These are phyloP conservation scores for Temnothorax rugatulus DNA, from an alignment of 2,888 invertebrate species.

Conservation along the genomic window DNA sequence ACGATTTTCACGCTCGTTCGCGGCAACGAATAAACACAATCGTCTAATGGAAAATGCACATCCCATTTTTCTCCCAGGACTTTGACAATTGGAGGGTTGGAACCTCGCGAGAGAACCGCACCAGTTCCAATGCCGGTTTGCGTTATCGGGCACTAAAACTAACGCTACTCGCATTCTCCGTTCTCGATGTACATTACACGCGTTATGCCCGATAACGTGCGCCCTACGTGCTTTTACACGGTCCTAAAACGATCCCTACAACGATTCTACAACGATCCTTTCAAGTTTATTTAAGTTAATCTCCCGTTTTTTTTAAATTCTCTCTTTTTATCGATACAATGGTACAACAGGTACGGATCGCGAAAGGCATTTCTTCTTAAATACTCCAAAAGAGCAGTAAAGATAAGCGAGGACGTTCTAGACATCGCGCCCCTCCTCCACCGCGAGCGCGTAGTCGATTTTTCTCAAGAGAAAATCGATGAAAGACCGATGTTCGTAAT, in stretches of 20 bases:
- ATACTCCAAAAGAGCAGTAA: slow-evolving; percentile 69
- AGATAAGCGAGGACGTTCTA: slow-evolving; percentile 41
- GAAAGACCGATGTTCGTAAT: slow-evolving; percentile 15
- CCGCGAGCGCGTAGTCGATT: slow-evolving; percentile 2
- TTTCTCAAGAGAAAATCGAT: slow-evolving; percentile 10
- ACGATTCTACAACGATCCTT: not conserved
- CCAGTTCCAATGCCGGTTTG: not conserved
- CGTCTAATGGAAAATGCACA: not conserved
- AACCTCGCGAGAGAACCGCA: not conserved
- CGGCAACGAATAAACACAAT: not conserved
- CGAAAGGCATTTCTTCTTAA: slow-evolving; percentile 77
- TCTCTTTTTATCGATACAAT: slow-evolving; percentile 41
- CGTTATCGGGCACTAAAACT: slow-evolving; percentile 29
- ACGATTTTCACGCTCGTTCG: not conserved
- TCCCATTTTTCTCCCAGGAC: not conserved
- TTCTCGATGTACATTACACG: slow-evolving; percentile 20
- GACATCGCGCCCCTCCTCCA: slow-evolving; percentile 15
- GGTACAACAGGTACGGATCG: slow-evolving; percentile 68
- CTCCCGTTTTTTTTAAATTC: slow-evolving; percentile 34
- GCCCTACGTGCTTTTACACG: slow-evolving; percentile 3
- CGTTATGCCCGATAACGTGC: slow-evolving; percentile 5
- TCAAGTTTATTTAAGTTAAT: not conserved
- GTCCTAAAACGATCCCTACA: slow-evolving; percentile 35
- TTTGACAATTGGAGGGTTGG: not conserved
- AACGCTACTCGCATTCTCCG: slow-evolving; percentile 16